Percentiles rank a stretch among this genome's conserved stretches.
phyloP scores from a whole-genome alignment of 2,888 invertebrate genomes.

The Odiellus spinosus region DNA sequence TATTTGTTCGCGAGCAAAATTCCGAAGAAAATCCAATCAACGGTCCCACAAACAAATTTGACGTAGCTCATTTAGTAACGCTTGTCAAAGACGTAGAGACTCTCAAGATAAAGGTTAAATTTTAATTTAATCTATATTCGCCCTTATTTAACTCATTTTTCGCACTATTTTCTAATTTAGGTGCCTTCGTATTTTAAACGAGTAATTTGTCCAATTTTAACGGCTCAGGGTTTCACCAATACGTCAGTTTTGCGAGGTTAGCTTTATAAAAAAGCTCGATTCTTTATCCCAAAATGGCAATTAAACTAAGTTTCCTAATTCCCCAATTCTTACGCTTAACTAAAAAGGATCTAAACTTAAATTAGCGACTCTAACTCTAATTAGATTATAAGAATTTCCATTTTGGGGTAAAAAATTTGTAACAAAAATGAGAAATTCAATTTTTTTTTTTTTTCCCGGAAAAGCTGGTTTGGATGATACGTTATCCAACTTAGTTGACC shows the following conservation, averaged over 20 bases:
- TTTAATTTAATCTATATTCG: background rate
- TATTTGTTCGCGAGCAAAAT: too few relatives aligned
- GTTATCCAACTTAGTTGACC: background rate
- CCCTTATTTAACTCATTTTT: background rate
- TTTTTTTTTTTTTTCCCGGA: too few relatives aligned
- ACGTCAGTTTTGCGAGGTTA: background rate
- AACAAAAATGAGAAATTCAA: too few relatives aligned
- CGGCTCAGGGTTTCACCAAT: background rate
- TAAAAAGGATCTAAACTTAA: too few relatives aligned
- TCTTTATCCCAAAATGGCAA: too few relatives aligned
- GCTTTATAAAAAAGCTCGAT: too few relatives aligned
- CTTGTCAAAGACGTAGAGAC: background rate
- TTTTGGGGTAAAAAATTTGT: too few relatives aligned
- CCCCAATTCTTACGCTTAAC: too few relatives aligned
- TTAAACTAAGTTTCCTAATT: too few relatives aligned
- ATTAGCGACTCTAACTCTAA: too few relatives aligned
- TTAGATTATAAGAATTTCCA: too few relatives aligned
- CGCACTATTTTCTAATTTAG: background rate
- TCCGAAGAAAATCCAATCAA: too few relatives aligned
- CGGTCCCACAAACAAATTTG: background rate
- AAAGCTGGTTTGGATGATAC: background rate
- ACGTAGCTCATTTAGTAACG: background rate
- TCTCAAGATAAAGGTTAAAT: background rate
- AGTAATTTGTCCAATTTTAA: background rate
- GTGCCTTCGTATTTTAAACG: background rate